Evolutionary conservation across 2,113 vertebrate species (phyloP).

Genomic region (Machaerirhynchus nigripectus): DNA sequence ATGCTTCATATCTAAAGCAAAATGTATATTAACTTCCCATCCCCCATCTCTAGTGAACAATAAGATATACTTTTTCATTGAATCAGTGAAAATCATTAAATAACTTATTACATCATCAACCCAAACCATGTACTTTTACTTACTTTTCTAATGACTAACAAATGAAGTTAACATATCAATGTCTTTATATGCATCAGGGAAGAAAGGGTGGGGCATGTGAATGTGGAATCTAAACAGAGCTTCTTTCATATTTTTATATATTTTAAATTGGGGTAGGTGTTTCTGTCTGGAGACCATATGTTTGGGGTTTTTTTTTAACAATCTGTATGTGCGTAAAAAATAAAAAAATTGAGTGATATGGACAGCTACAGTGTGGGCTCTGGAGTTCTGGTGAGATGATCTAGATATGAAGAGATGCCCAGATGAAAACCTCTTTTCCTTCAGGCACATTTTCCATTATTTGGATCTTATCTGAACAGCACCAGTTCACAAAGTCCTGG

Average conservation of each 20-base stretch:
- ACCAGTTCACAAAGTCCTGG: background rate
- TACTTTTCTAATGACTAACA: background rate
- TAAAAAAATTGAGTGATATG: background rate
- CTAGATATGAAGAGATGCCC: background rate
- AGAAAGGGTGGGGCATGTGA: background rate
- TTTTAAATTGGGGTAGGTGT: slow-evolving; percentile 12
- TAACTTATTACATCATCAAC: background rate
- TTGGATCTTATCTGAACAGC: background rate
- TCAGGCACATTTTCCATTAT: background rate
- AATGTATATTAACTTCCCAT: slow-evolving; percentile 14
- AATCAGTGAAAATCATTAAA: slow-evolving; percentile 29
- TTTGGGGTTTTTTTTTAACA: background rate
- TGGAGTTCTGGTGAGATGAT: background rate
- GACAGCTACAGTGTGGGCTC: background rate
- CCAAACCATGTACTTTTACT: background rate
- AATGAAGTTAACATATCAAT: background rate
- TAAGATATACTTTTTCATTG: slow-evolving; percentile 15
- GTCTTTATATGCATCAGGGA: background rate
- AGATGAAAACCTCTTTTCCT: background rate
- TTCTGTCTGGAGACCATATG: slow-evolving; percentile 52
- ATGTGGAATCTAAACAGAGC: background rate
- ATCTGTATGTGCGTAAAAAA: background rate
- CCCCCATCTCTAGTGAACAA: slow-evolving; percentile 32
- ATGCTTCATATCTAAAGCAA: slow-evolving; percentile 5
- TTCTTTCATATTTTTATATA: background rate